A percentile compares a stretch with the other conserved stretches of the same genome.
Conservation (phyloP, 2,888 invertebrate genomes). For the Octonoba sinensis region DNA sequence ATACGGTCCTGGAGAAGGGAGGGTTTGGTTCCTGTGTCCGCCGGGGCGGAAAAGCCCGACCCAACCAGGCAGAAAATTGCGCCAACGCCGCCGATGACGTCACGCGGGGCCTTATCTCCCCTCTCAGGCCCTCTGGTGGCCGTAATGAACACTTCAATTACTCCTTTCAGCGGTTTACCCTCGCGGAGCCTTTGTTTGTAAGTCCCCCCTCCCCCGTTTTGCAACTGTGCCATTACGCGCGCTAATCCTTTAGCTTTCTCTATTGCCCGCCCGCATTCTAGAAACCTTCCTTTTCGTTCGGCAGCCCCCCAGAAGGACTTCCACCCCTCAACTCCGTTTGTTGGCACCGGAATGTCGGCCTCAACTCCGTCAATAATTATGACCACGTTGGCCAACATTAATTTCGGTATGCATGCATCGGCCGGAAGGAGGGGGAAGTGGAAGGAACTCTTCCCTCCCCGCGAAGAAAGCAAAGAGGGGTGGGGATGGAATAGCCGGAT, state of each 20-base stretch:
- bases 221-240: slow-evolving; percentile 47
- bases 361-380: slow-evolving; percentile 59
- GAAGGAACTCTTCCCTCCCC: no score
- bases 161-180: slow-evolving; percentile 56
- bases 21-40: slow-evolving; percentile 25
- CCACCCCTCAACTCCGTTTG: slow-evolving; percentile 18
- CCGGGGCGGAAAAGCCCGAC: slow-evolving; percentile 16
- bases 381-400: slow-evolving; percentile 58
- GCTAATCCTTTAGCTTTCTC: slow-evolving; percentile 36
- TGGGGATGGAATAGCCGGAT: slow-evolving; percentile 2
- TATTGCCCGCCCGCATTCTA: slow-evolving; percentile 11
- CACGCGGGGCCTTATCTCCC: slow-evolving; percentile 59
- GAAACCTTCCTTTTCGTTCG: neutral
- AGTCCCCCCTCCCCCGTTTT: slow-evolving; percentile 23
- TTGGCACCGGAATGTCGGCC: slow-evolving; percentile 54
- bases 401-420: slow-evolving; percentile 52
- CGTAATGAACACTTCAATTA: slow-evolving; percentile 61
- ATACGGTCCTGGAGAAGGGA: slow-evolving; percentile 24
- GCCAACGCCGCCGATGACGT: slow-evolving; percentile 57
- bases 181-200: neutral
- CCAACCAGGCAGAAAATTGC: slow-evolving; percentile 59
- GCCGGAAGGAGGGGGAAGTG: slow-evolving; percentile 7
- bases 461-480: slow-evolving; percentile 14
- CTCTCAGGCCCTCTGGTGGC: slow-evolving; percentile 59
- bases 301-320: neutral